Evolutionary conservation across 2,113 vertebrate species (phyloP).

Genomic region (Cryptomyrus ogoouensis): DNA sequence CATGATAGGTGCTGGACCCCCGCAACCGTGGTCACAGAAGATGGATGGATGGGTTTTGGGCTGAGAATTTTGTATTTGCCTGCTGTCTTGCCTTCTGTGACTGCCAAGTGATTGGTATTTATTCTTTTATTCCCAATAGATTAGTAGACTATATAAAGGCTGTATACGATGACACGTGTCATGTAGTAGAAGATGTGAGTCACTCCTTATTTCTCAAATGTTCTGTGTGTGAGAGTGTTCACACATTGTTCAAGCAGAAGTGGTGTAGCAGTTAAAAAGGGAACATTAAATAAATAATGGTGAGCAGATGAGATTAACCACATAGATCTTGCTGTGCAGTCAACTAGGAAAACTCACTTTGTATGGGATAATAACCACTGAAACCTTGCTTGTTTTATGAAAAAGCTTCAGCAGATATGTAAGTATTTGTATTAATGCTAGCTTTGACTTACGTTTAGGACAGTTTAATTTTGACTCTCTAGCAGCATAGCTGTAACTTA

Average conservation of each 20-base stretch:
- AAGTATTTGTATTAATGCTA: background rate
- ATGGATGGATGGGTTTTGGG: background rate
- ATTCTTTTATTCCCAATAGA: background rate
- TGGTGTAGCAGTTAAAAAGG: background rate
- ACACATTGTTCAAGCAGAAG: background rate
- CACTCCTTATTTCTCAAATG: background rate
- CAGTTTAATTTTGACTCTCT: slow-evolving; percentile 23
- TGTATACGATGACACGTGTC: background rate
- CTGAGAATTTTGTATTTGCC: background rate
- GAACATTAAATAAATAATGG: background rate
- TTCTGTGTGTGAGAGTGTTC: background rate
- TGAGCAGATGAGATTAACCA: background rate
- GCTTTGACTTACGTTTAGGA: slow-evolving; percentile 17
- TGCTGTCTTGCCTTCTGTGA: background rate
- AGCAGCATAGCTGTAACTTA: background rate
- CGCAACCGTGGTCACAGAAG: background rate
- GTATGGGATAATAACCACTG: background rate
- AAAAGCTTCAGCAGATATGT: background rate
- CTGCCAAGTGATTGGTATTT: background rate
- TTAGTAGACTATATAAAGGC: background rate
- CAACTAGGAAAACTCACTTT: background rate
- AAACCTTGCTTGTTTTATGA: slow-evolving; percentile 19
- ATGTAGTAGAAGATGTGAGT: background rate
- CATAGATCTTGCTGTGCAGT: background rate
- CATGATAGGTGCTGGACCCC: background rate